Base-by-base conservation (phyloP, 2,113 vertebrate species). In the Plectropomus leopardus region DNA sequence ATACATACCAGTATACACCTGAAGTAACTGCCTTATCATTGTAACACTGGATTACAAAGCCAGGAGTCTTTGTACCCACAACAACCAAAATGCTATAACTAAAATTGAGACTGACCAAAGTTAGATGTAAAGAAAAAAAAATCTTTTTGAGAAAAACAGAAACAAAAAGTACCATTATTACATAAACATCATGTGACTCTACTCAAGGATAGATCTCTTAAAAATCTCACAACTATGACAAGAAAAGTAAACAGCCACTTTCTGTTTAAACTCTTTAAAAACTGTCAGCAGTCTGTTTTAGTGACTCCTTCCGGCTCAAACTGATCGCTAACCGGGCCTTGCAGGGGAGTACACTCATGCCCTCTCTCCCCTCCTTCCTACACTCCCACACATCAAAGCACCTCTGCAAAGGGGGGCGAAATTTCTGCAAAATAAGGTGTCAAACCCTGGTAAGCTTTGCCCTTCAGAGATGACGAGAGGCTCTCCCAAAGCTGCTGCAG, bases 261-360 rank as follows among this genome's bases (percentile, higher is more conserved):
- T 75, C 28, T 61, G 59, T 65, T 40, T 89, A 45, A 82, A 77
- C 44, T 70, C 78, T 68, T 66, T 81, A 61, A 61, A 86, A 84
- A 51, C 64, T 77, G 50, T 86, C 84, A 71, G 66, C 60, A 6
- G 55, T 63, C 72, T 51, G n/a, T 69, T 80, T 86, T 77, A 78
- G 72, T 53, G 74, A 24, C 71, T 90, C 77, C 79, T 92, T 89
- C 90, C 80, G 76, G 78, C 86, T 86, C 78, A 67, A 36, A 61
- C 64, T 78, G 51, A 86, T 76, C 55, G 45, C 61, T 68, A 42
- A 66, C 13, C 2, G 45, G 28, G 73, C 58, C 75, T 61, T 50
- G 63, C 1, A 32, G 14, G 42, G 32, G 24, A 64, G 30, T 40
- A 28, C 42, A 30, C 17, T 60, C 30, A 63, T 59, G 74, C 42